These are phyloP conservation scores for Podarcis lilfordi DNA, from an alignment of 2,797 vertebrate genomes.

Conservation along the genomic window DNA sequence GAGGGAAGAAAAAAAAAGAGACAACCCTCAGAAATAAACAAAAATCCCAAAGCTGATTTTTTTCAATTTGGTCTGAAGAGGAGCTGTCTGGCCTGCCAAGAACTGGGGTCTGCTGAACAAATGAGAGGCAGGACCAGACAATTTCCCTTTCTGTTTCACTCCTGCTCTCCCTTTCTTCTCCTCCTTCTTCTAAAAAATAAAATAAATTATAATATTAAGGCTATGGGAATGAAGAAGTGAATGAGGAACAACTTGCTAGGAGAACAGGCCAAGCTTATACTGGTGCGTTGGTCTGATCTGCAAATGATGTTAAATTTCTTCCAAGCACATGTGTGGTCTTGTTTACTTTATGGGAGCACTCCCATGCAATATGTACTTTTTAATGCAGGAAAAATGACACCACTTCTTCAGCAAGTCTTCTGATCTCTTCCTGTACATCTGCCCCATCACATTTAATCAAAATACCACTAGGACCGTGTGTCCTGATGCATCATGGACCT, in stretches of 20 bases:
- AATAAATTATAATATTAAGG: not conserved
- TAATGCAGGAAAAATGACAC: too few relatives aligned
- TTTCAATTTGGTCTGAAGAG: conserved; percentile 75
- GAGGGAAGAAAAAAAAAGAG: conserved; percentile 4
- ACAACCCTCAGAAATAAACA: conserved; percentile 27
- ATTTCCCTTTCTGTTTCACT: conserved; percentile 5
- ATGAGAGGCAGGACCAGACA: not conserved
- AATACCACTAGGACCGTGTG: too few relatives aligned
- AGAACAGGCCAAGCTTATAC: conserved; percentile 1
- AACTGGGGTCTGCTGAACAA: conserved; percentile 4
- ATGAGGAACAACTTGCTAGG: not conserved
- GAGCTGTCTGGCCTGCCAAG: conserved; percentile 14
- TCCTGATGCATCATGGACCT: not conserved
- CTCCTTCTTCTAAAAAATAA: too few relatives aligned
- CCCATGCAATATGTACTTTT: not conserved
- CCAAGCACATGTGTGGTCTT: not conserved
- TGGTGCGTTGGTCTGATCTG: not conserved
- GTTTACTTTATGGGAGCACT: not conserved
- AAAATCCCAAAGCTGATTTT: conserved; percentile 12
- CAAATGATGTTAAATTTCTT: not conserved
- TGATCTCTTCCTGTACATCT: not conserved
- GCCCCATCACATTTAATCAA: not conserved
- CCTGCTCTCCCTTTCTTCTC: not conserved
- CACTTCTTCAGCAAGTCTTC: not conserved
- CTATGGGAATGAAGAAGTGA: not conserved